Evolutionary conservation across 2,797 vertebrate genomes (phyloP).

Genomic region (Enteromius radiatus): DNA sequence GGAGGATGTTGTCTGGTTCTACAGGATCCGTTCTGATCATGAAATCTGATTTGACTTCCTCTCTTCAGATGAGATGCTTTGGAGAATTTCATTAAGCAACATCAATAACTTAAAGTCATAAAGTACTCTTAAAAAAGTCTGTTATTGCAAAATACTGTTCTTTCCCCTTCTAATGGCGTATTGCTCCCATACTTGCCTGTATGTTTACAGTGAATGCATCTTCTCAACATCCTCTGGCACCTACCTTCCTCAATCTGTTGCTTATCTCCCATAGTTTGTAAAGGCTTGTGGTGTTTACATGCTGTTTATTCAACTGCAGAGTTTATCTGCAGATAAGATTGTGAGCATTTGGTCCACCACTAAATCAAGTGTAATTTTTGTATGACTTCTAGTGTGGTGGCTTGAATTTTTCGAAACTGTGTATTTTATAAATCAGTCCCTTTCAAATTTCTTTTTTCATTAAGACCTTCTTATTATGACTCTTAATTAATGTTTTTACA

Average conservation of each 20-base stretch:
- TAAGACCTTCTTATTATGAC: background rate
- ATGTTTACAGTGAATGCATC: background rate
- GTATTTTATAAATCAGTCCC: background rate
- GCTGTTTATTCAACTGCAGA: constrained; percentile 1
- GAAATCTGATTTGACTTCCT: background rate
- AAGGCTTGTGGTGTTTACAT: constrained; percentile 1
- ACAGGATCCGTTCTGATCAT: background rate
- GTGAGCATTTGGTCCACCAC: background rate
- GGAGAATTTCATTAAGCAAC: background rate
- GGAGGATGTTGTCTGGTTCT: background rate
- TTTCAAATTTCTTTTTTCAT: background rate
- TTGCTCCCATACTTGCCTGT: background rate
- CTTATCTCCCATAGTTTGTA: constrained; percentile 2
- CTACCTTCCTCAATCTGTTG: background rate
- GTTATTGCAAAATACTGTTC: background rate
- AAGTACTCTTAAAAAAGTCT: background rate
- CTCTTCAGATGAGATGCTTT: background rate
- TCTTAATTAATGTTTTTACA: background rate
- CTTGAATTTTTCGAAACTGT: background rate
- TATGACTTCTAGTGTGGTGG: background rate
- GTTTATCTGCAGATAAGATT: constrained; percentile 9
- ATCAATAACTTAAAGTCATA: background rate
- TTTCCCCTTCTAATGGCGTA: background rate
- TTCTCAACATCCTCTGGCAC: background rate
- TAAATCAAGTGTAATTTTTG: too few relatives aligned